Evolutionary conservation across 2,888 invertebrate genomes (phyloP).

Genomic region (Drosophila birchii): DNA sequence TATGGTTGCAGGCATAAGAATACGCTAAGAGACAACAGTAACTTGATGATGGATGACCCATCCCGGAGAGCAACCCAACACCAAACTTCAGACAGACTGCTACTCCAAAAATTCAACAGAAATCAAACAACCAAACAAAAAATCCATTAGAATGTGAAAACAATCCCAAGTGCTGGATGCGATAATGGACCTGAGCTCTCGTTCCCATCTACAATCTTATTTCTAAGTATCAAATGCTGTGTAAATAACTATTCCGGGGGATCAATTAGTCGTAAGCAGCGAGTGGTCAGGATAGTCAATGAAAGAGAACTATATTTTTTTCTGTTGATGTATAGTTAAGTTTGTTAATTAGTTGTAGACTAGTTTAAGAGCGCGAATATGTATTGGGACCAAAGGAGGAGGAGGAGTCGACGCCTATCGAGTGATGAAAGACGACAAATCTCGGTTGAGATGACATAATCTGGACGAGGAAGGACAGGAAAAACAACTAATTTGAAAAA

Average conservation of each 20-base stretch:
- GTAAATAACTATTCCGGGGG: not conserved
- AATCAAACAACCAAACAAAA: slow-evolving; percentile 10
- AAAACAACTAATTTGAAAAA: not conserved
- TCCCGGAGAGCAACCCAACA: slow-evolving; percentile 27
- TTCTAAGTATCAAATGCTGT: slow-evolving; percentile 24
- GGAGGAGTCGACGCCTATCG: not conserved
- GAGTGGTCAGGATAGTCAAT: slow-evolving; percentile 6
- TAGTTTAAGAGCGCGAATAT: slow-evolving; percentile 16
- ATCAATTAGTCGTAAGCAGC: slow-evolving; percentile 15
- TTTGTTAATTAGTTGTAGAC: slow-evolving; percentile 34
- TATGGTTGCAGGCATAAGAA: slow-evolving; percentile 86
- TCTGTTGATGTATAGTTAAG: not conserved
- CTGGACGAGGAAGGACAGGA: not conserved
- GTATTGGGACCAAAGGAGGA: not conserved
- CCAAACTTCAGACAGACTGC: slow-evolving; percentile 7
- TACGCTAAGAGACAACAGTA: slow-evolving; percentile 76
- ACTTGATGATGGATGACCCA: slow-evolving; percentile 43
- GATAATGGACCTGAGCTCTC: slow-evolving; percentile 4
- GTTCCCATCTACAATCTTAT: slow-evolving; percentile 5
- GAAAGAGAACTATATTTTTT: not conserved
- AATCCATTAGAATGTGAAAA: slow-evolving; percentile 1
- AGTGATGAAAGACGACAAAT: not conserved
- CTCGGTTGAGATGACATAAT: not conserved
- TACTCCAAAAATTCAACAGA: slow-evolving; percentile 11
- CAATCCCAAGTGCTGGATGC: not conserved